Evolutionary conservation across 1,140 invertebrate genomes (phyloP).

Genomic region (Drosophila athabasca): DNA sequence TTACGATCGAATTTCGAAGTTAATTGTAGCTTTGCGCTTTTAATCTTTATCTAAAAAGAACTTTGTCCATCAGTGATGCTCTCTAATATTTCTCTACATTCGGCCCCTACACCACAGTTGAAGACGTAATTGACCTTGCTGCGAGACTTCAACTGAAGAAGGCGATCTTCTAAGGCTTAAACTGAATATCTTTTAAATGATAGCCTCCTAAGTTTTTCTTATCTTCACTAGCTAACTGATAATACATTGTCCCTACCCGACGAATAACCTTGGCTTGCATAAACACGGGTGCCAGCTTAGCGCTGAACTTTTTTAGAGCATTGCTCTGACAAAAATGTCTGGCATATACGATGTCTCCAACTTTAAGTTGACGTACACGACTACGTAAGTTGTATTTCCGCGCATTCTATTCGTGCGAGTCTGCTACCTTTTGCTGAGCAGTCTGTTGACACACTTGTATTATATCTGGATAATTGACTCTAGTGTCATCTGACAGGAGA

Average conservation of each 20-base stretch:
- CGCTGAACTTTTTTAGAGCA: conserved; percentile 5
- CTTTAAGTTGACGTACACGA: neutral
- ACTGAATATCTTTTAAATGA: too few species aligned
- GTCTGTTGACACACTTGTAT: neutral
- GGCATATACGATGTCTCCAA: conserved; percentile 10
- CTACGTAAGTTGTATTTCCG: neutral
- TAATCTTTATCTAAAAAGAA: too few species aligned
- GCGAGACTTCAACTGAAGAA: too few species aligned
- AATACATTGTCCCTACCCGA: neutral
- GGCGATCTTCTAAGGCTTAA: too few species aligned
- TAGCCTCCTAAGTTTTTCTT: neutral
- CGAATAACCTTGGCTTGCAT: conserved; percentile 7
- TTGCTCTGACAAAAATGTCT: conserved; percentile 24
- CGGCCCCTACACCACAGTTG: too few species aligned
- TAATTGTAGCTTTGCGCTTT: too few species aligned
- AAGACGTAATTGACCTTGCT: too few species aligned
- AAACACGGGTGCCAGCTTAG: conserved; percentile 11
- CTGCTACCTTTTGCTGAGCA: neutral
- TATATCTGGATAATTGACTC: neutral
- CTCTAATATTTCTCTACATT: too few species aligned
- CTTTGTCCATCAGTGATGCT: too few species aligned
- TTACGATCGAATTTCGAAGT: too few species aligned
- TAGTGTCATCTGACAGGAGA: conserved; percentile 10
- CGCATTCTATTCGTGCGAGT: neutral
- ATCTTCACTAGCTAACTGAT: neutral